Evolutionary conservation across 2,113 vertebrate genomes (phyloP).

Genomic region (Promerops cafer): DNA sequence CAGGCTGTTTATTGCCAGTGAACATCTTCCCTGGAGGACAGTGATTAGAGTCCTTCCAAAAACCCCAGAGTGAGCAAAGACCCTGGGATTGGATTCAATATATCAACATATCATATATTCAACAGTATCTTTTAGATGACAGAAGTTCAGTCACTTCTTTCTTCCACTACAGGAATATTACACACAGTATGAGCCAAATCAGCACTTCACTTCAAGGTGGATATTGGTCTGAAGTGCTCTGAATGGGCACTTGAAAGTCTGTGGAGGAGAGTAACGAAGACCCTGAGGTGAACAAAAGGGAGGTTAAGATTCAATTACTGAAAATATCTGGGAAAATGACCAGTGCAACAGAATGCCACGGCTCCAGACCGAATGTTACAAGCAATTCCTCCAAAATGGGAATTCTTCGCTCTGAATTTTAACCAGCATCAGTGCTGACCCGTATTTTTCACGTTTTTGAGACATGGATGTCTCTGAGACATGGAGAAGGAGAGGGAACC

Average conservation of each 20-base stretch:
- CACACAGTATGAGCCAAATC: neutral
- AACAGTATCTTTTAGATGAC: neutral
- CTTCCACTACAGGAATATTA: neutral
- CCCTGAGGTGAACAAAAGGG: neutral
- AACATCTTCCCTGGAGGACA: neutral
- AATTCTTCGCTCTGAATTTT: neutral
- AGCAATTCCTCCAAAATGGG: neutral
- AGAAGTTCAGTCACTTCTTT: neutral
- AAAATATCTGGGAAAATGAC: neutral
- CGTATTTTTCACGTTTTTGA: neutral
- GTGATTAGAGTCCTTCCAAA: neutral
- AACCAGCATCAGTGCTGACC: neutral
- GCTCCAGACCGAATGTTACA: neutral
- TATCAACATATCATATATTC: neutral
- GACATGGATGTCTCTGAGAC: accelerated
- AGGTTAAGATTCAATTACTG: neutral
- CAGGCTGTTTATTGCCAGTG: neutral
- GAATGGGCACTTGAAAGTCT: neutral
- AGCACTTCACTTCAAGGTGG: neutral
- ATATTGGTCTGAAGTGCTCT: neutral
- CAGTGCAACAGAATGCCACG: accelerated
- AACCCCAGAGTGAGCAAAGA: neutral
- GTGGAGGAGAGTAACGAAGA: neutral
- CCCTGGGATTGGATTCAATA: neutral
- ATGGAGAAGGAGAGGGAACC: neutral